Conservation (phyloP, 2,113 vertebrate species). For the Phrynosoma blainvillii region DNA sequence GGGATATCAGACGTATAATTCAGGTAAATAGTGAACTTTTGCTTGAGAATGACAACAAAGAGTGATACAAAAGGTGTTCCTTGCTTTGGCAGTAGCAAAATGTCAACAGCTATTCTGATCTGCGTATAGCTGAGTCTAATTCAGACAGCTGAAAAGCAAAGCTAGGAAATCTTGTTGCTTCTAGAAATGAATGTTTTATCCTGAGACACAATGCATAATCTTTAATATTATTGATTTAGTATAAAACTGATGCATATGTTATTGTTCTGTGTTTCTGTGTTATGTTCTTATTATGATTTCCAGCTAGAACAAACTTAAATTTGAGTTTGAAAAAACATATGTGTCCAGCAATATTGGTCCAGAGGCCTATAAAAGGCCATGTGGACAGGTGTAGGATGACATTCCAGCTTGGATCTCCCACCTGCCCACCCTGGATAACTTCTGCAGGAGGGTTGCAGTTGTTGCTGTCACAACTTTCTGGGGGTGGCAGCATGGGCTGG, state of each 20-base stretch:
- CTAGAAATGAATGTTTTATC: background rate
- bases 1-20: background rate
- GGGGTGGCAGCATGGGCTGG: too few species aligned
- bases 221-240: background rate
- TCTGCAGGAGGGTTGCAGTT: too few species aligned
- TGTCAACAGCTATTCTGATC: background rate
- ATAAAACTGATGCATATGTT: background rate
- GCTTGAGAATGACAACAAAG: background rate
- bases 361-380: too few species aligned
- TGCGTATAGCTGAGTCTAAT: background rate
- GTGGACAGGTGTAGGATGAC: too few species aligned
- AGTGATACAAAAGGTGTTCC: background rate
- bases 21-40: background rate
- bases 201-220: background rate
- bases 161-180: background rate
- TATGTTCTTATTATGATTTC: background rate
- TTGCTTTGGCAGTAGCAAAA: conserved; percentile 2
- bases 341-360: too few species aligned
- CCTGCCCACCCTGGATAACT: too few species aligned
- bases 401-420: too few species aligned
- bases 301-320: background rate
- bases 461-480: too few species aligned
- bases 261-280: background rate
- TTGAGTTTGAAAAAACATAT: background rate
- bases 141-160: background rate